A percentile compares a stretch with the other conserved stretches of the same genome.
These are phyloP conservation scores for Lepidothrix coronata DNA, from an alignment of 2,113 vertebrate genomes.

Conservation along the genomic window DNA sequence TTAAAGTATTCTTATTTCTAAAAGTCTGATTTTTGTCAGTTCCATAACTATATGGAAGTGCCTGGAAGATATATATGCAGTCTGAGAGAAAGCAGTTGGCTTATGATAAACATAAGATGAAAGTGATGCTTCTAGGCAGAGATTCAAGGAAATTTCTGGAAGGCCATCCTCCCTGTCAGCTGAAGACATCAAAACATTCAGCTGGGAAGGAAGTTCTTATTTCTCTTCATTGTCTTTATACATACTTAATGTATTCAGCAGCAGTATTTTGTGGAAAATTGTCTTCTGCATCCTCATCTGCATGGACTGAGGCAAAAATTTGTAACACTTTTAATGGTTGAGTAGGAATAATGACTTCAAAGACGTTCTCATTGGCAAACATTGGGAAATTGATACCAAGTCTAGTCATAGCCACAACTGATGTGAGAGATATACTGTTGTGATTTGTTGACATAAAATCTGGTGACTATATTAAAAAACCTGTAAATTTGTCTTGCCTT, in stretches of 20 bases:
- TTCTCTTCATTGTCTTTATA: constrained; percentile 20
- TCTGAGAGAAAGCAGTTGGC: constrained; percentile 9
- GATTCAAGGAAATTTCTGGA: constrained; percentile 36
- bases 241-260: neutral
- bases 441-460: neutral
- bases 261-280: neutral
- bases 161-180: neutral
- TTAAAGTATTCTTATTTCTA: constrained; percentile 4
- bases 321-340: neutral
- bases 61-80: constrained; percentile 19
- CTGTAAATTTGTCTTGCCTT: neutral
- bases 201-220: neutral
- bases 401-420: neutral
- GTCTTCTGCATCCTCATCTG: neutral
- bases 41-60: constrained; percentile 1
- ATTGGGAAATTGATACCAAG: neutral
- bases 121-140: constrained; percentile 48
- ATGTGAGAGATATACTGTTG: neutral
- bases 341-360: neutral
- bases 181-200: constrained; percentile 9
- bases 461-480: neutral
- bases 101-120: constrained; percentile 38
- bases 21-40: constrained; percentile 29
- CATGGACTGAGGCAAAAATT: neutral
- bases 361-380: neutral